Evolutionary conservation across 1,140 invertebrate genomes (phyloP), one percentile per base, ranked within the genome.

Genomic region (Aphelinus certus): DNA sequence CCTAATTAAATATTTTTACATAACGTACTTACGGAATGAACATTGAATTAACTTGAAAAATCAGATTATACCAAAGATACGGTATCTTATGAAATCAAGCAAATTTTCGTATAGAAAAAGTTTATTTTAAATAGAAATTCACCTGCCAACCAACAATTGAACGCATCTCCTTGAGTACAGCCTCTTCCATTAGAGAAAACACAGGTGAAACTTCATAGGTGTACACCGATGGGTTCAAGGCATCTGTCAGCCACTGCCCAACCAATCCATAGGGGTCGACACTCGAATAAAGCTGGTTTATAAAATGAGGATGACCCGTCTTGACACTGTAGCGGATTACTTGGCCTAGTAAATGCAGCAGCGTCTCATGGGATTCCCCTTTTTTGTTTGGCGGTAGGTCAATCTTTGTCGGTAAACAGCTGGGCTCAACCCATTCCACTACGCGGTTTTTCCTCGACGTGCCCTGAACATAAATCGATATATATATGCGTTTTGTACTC

Each of bases 171-270:
- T 85, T 81, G 51, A 97, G 85, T 0, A 96, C 92, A 7, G 91
- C 90, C 77, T 95, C 94, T 79, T 97, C 95, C 94, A 96, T 95
- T 0, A 96, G 82, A 0, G 93, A 94, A 80, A 96, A 95, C 0
- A 96, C 93, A 1, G 95, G 95, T 1, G 95, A 93, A n/a, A 97
- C 95, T 88, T 97, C 95, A 80, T 94, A 97, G 0, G 95, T 97
- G 83, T 97, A 96, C 0, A 96, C 94, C 75, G 94, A 95, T 0
- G 95, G 93, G 87, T 97, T 96, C 3, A 97, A 85, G 2, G 95
- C 93, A 81, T 96, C 94, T 3, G 94, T 94, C 66, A 96, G 84
- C 94, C 95, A 96, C 83, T 96, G 94, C 0, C 93, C 95, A 51
- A 94, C 89, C 46, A 97, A 85, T 1, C 94, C 95, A 77, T 95